phyloP scores from a whole-genome alignment of 2,113 vertebrate genomes.

The Bufo gargarizans region DNA sequence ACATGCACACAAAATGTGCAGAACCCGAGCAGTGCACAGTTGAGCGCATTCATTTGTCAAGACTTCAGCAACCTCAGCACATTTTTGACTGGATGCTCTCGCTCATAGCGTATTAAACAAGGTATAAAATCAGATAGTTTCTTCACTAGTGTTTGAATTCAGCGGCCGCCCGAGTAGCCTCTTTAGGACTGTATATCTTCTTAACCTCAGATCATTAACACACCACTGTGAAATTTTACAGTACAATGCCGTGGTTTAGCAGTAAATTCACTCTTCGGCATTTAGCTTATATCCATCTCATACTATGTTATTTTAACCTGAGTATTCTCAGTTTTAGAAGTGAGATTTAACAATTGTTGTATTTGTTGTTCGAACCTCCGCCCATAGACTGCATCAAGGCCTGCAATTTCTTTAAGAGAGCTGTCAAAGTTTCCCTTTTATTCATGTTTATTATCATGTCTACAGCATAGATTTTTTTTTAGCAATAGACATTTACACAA shows the following conservation, averaged over 20 bases:
- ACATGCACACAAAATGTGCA: neutral
- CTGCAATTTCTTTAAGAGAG: neutral
- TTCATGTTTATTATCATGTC: neutral
- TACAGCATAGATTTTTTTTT: neutral
- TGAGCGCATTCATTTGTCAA: neutral
- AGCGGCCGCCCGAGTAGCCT: neutral
- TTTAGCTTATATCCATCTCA: neutral
- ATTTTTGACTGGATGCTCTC: slow-evolving; percentile 8
- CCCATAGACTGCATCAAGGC: too few species aligned
- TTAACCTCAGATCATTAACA: slow-evolving; percentile 46
- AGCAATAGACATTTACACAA: neutral
- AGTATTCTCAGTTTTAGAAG: neutral
- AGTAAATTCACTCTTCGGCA: neutral
- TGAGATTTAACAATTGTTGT: neutral
- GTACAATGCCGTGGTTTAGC: slow-evolving; percentile 14
- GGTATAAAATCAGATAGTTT: slow-evolving; percentile 30
- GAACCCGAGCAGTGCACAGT: neutral
- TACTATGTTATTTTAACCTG: neutral
- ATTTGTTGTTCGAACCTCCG: neutral
- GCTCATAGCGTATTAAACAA: neutral
- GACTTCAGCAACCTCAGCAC: neutral
- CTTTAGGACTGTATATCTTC: neutral
- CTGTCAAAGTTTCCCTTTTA: neutral
- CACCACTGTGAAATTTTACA: slow-evolving; percentile 31
- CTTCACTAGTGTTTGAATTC: neutral